Conservation (phyloP, 2,113 vertebrate genomes). For the Boulengeromyrus knoepffleri region DNA sequence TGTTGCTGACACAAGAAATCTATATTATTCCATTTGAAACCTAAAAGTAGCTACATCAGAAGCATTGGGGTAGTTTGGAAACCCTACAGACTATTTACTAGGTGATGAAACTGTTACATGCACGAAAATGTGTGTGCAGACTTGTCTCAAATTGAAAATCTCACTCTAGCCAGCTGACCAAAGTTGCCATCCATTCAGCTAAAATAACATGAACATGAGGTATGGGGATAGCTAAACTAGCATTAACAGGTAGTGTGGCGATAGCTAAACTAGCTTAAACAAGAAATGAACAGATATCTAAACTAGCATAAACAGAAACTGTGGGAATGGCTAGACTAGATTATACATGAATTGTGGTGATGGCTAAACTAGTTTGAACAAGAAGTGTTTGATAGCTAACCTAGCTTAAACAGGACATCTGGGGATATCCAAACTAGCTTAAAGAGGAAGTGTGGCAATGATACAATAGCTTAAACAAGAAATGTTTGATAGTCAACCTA, state of each 20-base stretch:
- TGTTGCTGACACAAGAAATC: no score
- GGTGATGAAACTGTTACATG: no score
- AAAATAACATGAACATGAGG: constrained; percentile 49
- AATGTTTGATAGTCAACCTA: constrained; percentile 39
- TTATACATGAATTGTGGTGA: neutral
- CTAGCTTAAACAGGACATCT: constrained; percentile 42
- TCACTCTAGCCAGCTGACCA: no score
- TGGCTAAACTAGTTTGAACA: neutral
- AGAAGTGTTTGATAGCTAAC: constrained; percentile 35
- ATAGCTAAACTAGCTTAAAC: constrained; percentile 45
- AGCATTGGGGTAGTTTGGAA: no score
- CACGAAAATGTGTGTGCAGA: no score
- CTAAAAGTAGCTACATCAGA: no score
- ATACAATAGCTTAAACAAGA: constrained; percentile 50
- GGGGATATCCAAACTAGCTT: neutral
- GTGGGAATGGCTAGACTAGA: neutral
- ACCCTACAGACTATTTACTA: no score
- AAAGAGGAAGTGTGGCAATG: neutral
- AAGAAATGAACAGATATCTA: constrained; percentile 27
- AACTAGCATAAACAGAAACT: constrained; percentile 48
- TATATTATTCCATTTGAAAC: no score
- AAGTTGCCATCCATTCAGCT: constrained; percentile 39
- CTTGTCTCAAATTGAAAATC: no score
- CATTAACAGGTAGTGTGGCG: neutral
- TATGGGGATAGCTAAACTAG: neutral